These are phyloP conservation scores for Scomberomorus guttatus DNA, from an alignment of 2,797 vertebrate species.

Conservation along the genomic window DNA sequence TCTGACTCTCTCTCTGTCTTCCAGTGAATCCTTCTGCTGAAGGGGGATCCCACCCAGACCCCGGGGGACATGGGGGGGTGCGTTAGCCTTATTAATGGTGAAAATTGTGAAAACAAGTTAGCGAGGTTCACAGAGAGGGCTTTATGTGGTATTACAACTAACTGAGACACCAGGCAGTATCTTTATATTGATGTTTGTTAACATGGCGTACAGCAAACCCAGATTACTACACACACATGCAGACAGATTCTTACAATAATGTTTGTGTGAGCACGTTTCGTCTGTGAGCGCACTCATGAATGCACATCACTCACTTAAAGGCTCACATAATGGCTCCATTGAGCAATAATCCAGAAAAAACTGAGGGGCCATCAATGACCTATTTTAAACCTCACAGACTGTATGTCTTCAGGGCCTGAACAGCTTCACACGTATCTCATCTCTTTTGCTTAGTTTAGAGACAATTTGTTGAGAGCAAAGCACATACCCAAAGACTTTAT, in stretches of 20 bases:
- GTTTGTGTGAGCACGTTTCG: slow-evolving; percentile 41
- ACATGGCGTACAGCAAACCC: not conserved
- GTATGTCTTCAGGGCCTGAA: slow-evolving; percentile 2
- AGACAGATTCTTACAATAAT: slow-evolving; percentile 31
- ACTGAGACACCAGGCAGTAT: not conserved
- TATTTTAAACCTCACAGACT: slow-evolving; percentile 57
- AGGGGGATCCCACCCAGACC: slow-evolving; percentile 62
- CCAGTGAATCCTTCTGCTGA: slow-evolving; percentile 69
- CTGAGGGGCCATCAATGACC: slow-evolving; percentile 56
- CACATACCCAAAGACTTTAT: not conserved
- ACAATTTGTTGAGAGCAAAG: not conserved
- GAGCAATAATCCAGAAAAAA: slow-evolving; percentile 65
- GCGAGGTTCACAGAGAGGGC: not conserved
- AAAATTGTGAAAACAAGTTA: slow-evolving; percentile 22
- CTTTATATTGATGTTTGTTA: not conserved
- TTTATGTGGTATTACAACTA: not conserved
- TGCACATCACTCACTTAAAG: slow-evolving; percentile 47
- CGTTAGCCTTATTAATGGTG: slow-evolving; percentile 28
- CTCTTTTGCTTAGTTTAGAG: not conserved
- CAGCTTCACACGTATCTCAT: not conserved
- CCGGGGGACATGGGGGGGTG: slow-evolving; percentile 29
- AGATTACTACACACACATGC: not conserved
- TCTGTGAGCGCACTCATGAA: slow-evolving; percentile 41
- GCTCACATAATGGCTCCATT: slow-evolving; percentile 70
- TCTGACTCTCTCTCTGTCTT: slow-evolving; percentile 50